Conservation (phyloP, 1,140 invertebrate species). For the Pogonus chalceus region DNA sequence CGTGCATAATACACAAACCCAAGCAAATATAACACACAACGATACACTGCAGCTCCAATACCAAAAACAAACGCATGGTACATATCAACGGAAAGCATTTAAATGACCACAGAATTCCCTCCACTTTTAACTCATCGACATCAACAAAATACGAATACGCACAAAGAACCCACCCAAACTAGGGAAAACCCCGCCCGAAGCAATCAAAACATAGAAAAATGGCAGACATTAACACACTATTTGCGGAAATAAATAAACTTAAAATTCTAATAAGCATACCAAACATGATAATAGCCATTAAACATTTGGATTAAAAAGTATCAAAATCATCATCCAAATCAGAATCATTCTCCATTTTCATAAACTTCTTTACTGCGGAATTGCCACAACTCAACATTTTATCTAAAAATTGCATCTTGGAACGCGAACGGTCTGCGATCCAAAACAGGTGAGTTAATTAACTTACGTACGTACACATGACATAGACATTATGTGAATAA, state of each 20-base stretch:
- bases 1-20: neutral
- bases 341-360: neutral
- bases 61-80: neutral
- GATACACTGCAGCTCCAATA: no score
- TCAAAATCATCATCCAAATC: neutral
- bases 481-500: constrained; percentile 1
- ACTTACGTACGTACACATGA: neutral
- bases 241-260: no score
- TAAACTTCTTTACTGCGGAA: neutral
- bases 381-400: neutral
- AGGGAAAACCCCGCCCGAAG: no score
- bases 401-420: constrained; percentile 5
- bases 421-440: no score
- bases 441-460: neutral
- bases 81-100: neutral
- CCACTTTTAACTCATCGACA: neutral
- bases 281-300: neutral
- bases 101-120: neutral
- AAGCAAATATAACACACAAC: neutral
- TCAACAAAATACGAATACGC: no score
- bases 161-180: no score
- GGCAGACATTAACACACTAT: no score
- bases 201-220: no score
- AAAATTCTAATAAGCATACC: constrained; percentile 5
- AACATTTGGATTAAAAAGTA: neutral